Percentiles rank a stretch among this genome's conserved stretches.
Evolutionary conservation across 2,888 invertebrate species (phyloP).

Genomic region (Rhingia campestris): DNA sequence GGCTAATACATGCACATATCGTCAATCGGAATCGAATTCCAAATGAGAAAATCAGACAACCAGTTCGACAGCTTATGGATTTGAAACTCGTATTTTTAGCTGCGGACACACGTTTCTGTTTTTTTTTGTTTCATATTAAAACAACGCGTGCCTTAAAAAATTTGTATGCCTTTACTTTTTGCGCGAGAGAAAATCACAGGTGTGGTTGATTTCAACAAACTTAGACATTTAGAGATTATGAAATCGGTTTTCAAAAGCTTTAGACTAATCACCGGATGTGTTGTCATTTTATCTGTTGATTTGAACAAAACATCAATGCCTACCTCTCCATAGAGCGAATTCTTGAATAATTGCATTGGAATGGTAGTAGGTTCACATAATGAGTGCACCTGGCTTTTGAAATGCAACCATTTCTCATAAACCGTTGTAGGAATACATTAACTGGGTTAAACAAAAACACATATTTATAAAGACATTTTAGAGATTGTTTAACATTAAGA

Average conservation of each 20-base stretch:
- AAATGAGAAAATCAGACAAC: conserved; percentile 32
- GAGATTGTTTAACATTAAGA: too few species aligned
- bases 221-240: conserved; percentile 28
- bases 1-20: conserved; percentile 24
- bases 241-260: conserved; percentile 28
- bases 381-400: conserved; percentile 1
- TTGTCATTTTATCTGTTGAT: conserved; percentile 28
- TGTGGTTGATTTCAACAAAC: conserved; percentile 36
- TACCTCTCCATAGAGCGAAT: conserved; percentile 7
- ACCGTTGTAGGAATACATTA: background rate
- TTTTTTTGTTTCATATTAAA: conserved; percentile 3
- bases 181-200: conserved; percentile 36
- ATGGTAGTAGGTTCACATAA: conserved; percentile 4
- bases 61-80: conserved; percentile 12
- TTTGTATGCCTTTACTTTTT: background rate
- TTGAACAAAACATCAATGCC: conserved; percentile 4
- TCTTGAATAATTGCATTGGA: conserved; percentile 22
- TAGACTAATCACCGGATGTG: conserved; percentile 49
- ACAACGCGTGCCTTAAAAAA: conserved; percentile 19
- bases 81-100: conserved; percentile 45
- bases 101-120: background rate
- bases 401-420: background rate
- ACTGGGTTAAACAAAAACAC: background rate
- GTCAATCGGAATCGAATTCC: conserved; percentile 10
- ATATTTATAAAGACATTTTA: background rate